These are phyloP conservation scores for Diaperis boleti DNA, from an alignment of 2,888 invertebrate species.

Conservation along the genomic window DNA sequence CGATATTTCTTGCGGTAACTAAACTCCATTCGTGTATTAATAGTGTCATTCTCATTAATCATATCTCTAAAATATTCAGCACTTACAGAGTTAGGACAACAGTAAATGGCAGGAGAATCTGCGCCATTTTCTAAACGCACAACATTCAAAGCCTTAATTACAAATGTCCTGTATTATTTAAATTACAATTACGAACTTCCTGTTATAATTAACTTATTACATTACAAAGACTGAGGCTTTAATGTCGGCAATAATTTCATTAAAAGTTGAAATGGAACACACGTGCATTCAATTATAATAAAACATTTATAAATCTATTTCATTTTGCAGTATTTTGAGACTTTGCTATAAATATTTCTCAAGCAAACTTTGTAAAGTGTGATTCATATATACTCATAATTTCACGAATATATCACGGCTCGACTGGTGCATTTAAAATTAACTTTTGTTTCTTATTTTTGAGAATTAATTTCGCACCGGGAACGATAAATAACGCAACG, in stretches of 20 bases:
- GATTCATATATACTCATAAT: slow-evolving; percentile 43
- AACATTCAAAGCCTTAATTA: slow-evolving; percentile 62
- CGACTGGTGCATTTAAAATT: slow-evolving; percentile 24
- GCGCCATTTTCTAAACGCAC: slow-evolving; percentile 59
- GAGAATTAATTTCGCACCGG: slow-evolving; percentile 12
- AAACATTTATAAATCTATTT: slow-evolving; percentile 64
- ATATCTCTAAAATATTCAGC: slow-evolving; percentile 57
- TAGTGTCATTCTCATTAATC: slow-evolving; percentile 57
- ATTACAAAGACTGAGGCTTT: slow-evolving; percentile 64
- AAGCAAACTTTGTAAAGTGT: slow-evolving; percentile 46
- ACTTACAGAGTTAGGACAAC: slow-evolving; percentile 35
- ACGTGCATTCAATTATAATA: slow-evolving; percentile 64
- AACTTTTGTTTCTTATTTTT: slow-evolving; percentile 21
- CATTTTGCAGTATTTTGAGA: slow-evolving; percentile 59
- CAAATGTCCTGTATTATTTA: slow-evolving; percentile 65
- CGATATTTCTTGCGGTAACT: slow-evolving; percentile 41
- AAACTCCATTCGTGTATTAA: slow-evolving; percentile 45
- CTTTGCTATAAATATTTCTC: slow-evolving; percentile 56
- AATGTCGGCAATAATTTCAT: slow-evolving; percentile 65
- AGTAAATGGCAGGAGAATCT: slow-evolving; percentile 42
- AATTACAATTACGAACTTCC: slow-evolving; percentile 66
- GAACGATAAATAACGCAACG: slow-evolving; percentile 32
- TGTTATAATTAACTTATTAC: slow-evolving; percentile 64
- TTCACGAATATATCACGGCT: slow-evolving; percentile 23
- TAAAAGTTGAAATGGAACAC: slow-evolving; percentile 64